Conservation (phyloP, 2,888 invertebrate genomes). For the Caenorhabditis auriculariae region DNA sequence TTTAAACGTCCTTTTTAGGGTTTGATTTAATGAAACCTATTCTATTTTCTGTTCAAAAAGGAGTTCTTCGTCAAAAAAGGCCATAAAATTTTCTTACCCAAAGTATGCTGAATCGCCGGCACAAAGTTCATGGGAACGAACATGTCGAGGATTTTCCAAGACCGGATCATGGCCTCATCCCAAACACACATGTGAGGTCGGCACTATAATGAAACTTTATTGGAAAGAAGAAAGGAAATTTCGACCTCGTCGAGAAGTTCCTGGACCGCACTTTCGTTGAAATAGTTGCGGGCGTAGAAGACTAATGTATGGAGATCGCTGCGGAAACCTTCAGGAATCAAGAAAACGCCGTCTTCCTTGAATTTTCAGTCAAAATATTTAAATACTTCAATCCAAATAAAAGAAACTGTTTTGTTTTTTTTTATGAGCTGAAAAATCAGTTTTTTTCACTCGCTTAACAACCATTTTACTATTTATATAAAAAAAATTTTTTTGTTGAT, state of each 20-base stretch:
- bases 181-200: constrained; percentile 80
- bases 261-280: constrained; percentile 76
- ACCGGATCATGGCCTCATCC: constrained; percentile 66
- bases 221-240: neutral
- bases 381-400: no score
- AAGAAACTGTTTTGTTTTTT: no score
- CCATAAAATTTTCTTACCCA: no score
- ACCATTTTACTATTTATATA: no score
- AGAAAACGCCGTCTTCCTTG: constrained; percentile 55
- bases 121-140: constrained; percentile 80
- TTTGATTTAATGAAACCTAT: no score
- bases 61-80: no score
- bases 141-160: constrained; percentile 73
- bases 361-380: neutral
- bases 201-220: constrained; percentile 64
- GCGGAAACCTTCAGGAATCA: constrained; percentile 64
- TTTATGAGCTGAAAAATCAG: no score
- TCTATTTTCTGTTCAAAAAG: neutral
- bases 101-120: no score
- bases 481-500: no score
- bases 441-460: no score
- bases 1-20: no score
- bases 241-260: constrained; percentile 79
- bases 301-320: constrained; percentile 53
- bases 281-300: constrained; percentile 69